These are phyloP conservation scores for Leucania comma DNA, from an alignment of 2,888 invertebrate species.

Conservation along the genomic window DNA sequence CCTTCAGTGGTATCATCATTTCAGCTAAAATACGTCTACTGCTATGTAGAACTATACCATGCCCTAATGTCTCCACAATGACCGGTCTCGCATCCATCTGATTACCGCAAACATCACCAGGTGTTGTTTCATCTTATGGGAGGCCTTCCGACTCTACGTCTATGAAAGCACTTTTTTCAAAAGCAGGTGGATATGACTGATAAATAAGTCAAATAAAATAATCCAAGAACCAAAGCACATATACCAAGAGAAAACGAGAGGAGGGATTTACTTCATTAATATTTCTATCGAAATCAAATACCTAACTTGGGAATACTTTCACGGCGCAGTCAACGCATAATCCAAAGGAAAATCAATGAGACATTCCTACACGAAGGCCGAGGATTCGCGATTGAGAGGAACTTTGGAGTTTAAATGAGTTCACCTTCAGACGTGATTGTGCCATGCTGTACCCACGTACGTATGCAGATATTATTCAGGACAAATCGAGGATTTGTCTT, in stretches of 20 bases:
- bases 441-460: constrained; percentile 55
- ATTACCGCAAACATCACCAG: too few relatives aligned
- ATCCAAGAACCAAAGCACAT: constrained; percentile 3
- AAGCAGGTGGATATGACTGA: constrained; percentile 3
- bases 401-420: constrained; percentile 79
- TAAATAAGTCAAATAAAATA: constrained; percentile 29
- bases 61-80: too few relatives aligned
- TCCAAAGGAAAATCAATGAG: constrained; percentile 81
- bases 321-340: constrained; percentile 78
- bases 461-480: constrained; percentile 44
- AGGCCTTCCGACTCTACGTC: too few relatives aligned
- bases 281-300: constrained; percentile 81
- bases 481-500: constrained; percentile 12
- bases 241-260: constrained; percentile 15
- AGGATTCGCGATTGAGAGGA: constrained; percentile 74
- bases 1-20: neutral
- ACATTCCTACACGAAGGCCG: constrained; percentile 81
- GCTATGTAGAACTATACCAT: too few relatives aligned
- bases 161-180: neutral
- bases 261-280: constrained; percentile 82
- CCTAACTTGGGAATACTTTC: constrained; percentile 84
- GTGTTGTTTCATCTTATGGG: too few relatives aligned
- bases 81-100: too few relatives aligned
- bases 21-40: too few relatives aligned
- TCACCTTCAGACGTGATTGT: constrained; percentile 74